These are phyloP conservation scores for Phaethon lepturus DNA, from an alignment of 2,113 vertebrate species.

Conservation along the genomic window DNA sequence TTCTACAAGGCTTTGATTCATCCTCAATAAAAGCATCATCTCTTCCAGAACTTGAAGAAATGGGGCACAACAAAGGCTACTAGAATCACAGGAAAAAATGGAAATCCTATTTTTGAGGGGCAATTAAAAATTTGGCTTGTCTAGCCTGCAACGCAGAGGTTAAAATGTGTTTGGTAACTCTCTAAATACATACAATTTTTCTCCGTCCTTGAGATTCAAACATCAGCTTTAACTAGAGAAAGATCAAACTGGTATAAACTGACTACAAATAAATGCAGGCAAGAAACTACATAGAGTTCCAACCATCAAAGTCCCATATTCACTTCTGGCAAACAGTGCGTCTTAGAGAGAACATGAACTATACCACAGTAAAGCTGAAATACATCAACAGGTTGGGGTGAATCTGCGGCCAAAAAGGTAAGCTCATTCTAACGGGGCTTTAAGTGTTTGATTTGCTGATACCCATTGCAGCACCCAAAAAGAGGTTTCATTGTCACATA, in stretches of 20 bases:
- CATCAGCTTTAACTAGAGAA: background rate
- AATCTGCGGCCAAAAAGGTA: background rate
- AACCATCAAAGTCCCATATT: background rate
- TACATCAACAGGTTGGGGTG: background rate
- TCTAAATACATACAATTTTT: background rate
- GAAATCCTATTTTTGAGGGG: background rate
- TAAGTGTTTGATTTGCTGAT: background rate
- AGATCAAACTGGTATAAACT: background rate
- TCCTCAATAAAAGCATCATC: background rate
- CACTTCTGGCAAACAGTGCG: background rate
- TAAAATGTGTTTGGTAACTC: background rate
- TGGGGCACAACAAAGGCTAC: background rate
- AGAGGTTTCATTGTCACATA: background rate
- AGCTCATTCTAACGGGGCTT: background rate
- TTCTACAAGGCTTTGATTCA: background rate
- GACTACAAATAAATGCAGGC: background rate
- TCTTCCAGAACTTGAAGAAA: background rate
- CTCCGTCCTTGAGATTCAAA: background rate
- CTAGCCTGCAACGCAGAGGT: background rate
- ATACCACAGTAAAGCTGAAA: background rate
- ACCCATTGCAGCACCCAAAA: accelerated
- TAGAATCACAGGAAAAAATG: background rate
- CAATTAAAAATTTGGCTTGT: background rate
- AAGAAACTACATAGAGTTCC: background rate
- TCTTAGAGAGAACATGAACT: background rate